A percentile compares a stretch with the other conserved stretches of the same genome.
Evolutionary conservation across 2,113 vertebrate genomes (phyloP).

Genomic region (Thamnophis sirtalis): DNA sequence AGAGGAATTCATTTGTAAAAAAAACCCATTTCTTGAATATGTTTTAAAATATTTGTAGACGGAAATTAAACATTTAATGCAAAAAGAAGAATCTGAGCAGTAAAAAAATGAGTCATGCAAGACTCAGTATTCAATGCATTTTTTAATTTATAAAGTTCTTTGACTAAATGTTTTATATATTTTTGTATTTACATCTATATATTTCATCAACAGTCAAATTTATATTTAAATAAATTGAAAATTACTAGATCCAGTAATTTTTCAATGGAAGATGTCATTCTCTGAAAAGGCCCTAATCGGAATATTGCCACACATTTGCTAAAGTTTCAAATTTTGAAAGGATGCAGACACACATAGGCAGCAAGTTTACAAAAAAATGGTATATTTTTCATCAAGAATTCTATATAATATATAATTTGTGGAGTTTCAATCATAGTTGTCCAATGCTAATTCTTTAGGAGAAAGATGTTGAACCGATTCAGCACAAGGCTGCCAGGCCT

Average conservation of each 20-base stretch:
- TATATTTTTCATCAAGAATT: neutral
- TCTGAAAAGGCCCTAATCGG: neutral
- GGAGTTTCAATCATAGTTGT: neutral
- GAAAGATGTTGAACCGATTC: neutral
- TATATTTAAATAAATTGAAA: neutral
- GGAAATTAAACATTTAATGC: neutral
- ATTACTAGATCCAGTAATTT: neutral
- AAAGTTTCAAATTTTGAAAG: neutral
- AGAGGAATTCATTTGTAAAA: neutral
- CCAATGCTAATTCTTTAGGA: neutral
- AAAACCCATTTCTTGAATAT: neutral
- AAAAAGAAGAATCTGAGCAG: neutral
- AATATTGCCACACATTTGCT: neutral
- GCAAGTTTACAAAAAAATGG: neutral
- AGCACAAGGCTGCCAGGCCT: neutral
- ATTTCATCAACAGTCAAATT: neutral
- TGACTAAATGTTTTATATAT: neutral
- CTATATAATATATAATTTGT: neutral
- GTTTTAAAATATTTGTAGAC: constrained; percentile 15
- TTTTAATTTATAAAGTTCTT: neutral
- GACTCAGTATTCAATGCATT: neutral
- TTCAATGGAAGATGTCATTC: neutral
- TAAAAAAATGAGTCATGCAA: neutral
- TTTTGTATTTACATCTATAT: neutral
- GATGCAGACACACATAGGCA: neutral